phyloP scores from a whole-genome alignment of 2,888 invertebrate species.

The Thumatha senex region DNA sequence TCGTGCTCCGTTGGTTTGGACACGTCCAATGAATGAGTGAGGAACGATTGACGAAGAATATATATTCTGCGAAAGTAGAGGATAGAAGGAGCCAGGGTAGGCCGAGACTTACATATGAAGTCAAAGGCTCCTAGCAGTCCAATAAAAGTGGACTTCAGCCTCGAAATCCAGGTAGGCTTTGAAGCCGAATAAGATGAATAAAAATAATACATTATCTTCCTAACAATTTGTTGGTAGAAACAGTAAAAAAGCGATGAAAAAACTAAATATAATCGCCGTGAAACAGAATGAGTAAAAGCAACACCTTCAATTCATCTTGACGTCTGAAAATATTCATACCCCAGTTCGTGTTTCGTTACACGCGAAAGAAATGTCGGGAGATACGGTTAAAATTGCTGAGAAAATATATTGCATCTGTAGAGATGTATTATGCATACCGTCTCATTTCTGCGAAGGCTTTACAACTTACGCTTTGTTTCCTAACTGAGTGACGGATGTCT shows the following conservation, averaged over 20 bases:
- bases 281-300: conserved; percentile 47
- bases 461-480: background rate
- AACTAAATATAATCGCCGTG: conserved; percentile 30
- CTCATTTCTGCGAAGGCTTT: background rate
- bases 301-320: conserved; percentile 26
- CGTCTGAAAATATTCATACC: conserved; percentile 40
- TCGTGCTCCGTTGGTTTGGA: too few species aligned
- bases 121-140: too few species aligned
- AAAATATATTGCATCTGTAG: background rate
- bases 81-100: too few species aligned
- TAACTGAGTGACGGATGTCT: background rate
- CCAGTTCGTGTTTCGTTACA: conserved; percentile 16
- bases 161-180: too few species aligned
- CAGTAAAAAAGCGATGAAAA: conserved; percentile 12
- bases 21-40: too few species aligned
- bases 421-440: background rate
- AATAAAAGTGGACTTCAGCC: too few species aligned
- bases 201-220: too few species aligned
- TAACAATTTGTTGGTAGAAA: background rate
- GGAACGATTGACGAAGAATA: too few species aligned
- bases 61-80: too few species aligned
- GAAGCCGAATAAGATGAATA: too few species aligned
- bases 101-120: too few species aligned
- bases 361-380: conserved; percentile 9
- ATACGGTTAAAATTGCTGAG: background rate